Base-by-base conservation (phyloP, 1,140 invertebrate species). In the Sycobia sp. region DNA sequence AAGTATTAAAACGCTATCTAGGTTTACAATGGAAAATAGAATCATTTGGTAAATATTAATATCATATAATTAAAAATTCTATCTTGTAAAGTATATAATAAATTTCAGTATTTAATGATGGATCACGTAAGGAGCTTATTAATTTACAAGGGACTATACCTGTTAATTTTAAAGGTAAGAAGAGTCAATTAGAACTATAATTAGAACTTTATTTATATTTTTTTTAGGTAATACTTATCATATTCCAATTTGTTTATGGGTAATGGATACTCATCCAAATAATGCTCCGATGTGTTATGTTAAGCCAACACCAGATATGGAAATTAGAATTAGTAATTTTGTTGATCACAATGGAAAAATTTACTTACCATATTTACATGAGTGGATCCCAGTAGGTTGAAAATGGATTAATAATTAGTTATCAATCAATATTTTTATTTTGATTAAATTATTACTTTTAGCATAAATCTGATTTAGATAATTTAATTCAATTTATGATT, bases 281-380 rank as follows among this genome's bases (percentile, higher is more conserved):
- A 93, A 97, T 83, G 93, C 96, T 18, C 98, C 98, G n/a, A 92
- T 98, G 78, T 97, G 96, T 75, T 99, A 92, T 81, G 97, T 99
- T 0, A 93, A 90, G 80, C 98, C 98, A 38, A 99, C 97, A 5
- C 62, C 87, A 54, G 93, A 93, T 65, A 99, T 99, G 97, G 87
- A 89, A 55, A 96, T 99, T 62, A 97, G 97, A 85, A 88, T 91
- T 18, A 97, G 95, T 16, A 89, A 90, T 76, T 94, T 91, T 83
- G 96, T 99, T 9, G 96, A 99, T 81, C 89, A 91, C 66, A 96
- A 91, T 83, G 97, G 97, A 23, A 95, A 96, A 83, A 90, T 99
- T 60, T 98, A 97, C 81, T 83, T 99, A 64, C 97, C 97, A 8
- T 99, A 97, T 84, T 84, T 99, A 49, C 93, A 96, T 71, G 93